Percentiles rank a stretch among this genome's conserved stretches.
Evolutionary conservation across 2,113 vertebrate genomes (phyloP).

Genomic region (Tylochromis polylepis): DNA sequence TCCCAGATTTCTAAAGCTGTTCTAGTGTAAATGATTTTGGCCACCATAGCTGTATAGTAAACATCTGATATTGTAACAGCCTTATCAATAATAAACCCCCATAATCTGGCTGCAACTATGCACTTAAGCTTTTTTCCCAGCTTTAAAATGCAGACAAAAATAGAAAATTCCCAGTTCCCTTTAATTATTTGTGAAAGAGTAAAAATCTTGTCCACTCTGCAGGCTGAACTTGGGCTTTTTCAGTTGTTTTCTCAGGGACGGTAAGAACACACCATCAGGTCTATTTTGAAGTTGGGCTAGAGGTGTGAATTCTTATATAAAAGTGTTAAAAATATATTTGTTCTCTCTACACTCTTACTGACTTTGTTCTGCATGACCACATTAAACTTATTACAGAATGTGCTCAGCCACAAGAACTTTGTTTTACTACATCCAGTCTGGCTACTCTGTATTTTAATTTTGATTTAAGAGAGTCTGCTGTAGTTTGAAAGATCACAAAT

Average conservation of each 20-base stretch:
- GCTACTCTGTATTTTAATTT: not conserved
- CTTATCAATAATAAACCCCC: not conserved
- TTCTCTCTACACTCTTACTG: not conserved
- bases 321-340: not conserved
- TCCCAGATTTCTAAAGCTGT: not conserved
- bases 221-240: not conserved
- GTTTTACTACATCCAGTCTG: not conserved
- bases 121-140: not conserved
- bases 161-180: not conserved
- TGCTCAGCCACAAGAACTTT: not conserved
- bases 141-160: not conserved
- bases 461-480: not conserved
- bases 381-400: not conserved
- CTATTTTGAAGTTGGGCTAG: not conserved
- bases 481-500: not conserved
- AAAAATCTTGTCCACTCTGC: not conserved
- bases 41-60: not conserved
- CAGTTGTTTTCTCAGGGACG: not conserved
- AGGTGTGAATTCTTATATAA: not conserved
- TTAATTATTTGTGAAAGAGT: not conserved
- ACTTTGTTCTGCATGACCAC: not conserved
- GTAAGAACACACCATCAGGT: not conserved
- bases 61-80: not conserved
- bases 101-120: not conserved
- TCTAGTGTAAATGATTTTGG: not conserved